A percentile compares a stretch with the other conserved stretches of the same genome.
Conservation (phyloP, 2,888 invertebrate genomes). For the Spialia ferax region DNA sequence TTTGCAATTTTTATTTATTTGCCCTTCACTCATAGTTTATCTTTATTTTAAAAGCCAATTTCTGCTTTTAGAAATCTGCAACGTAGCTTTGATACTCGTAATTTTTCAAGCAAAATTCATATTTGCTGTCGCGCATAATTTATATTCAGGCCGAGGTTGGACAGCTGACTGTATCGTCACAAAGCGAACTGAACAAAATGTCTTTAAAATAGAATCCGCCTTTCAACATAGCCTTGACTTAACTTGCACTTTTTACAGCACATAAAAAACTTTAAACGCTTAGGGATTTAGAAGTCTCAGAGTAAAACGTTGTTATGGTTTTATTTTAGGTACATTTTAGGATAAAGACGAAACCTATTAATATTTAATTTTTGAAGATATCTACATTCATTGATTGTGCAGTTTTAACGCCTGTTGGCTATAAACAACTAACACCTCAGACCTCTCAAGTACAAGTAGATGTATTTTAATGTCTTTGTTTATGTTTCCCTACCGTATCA, state of each 20-base stretch:
- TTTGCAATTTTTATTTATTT: too few species aligned
- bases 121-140: constrained; percentile 1
- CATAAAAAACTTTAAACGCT: background rate
- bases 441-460: too few species aligned
- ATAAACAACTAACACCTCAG: too few species aligned
- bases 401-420: too few species aligned
- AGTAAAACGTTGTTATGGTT: background rate
- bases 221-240: constrained; percentile 26
- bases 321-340: too few species aligned
- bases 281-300: background rate
- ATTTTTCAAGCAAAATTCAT: background rate
- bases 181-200: constrained; percentile 31
- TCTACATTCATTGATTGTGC: too few species aligned
- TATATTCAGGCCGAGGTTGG: constrained; percentile 7
- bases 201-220: constrained; percentile 31
- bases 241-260: background rate
- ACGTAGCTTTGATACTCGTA: background rate
- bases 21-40: too few species aligned
- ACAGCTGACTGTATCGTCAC: constrained; percentile 12
- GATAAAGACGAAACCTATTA: too few species aligned
- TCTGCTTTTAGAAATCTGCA: background rate
- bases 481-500: background rate
- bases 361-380: too few species aligned
- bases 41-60: background rate
- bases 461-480: too few species aligned